Percentiles rank a stretch among this genome's conserved stretches.
Conservation (phyloP, 2,797 vertebrate genomes). For the Mallotus villosus region DNA sequence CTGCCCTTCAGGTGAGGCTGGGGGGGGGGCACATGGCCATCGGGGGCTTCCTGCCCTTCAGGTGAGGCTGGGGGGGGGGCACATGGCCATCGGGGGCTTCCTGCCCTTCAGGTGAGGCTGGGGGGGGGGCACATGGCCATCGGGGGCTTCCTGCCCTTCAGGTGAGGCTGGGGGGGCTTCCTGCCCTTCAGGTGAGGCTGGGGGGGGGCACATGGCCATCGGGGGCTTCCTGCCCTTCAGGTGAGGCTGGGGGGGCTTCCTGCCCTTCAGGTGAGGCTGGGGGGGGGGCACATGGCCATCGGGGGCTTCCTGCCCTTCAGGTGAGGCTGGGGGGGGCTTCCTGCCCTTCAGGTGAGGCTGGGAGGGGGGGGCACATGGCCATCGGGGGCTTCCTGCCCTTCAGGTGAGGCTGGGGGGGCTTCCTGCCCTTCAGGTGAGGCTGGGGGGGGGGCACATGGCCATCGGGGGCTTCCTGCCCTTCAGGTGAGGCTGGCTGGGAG, state of each 20-base stretch:
- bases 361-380: slow-evolving; percentile 85
- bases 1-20: slow-evolving; percentile 88
- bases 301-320: slow-evolving; percentile 96
- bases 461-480: slow-evolving; percentile 93
- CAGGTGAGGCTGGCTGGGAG: slow-evolving; percentile 47
- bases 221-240: slow-evolving; percentile 96
- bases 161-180: slow-evolving; percentile 85
- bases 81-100: slow-evolving; percentile 94
- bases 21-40: slow-evolving; percentile 88
- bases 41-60: slow-evolving; percentile 94
- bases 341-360: slow-evolving; percentile 88
- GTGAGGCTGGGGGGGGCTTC: slow-evolving; percentile 83
- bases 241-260: slow-evolving; percentile 84
- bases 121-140: slow-evolving; percentile 88
- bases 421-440: slow-evolving; percentile 91
- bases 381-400: slow-evolving; percentile 95
- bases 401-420: slow-evolving; percentile 85
- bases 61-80: slow-evolving; percentile 74
- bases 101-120: slow-evolving; percentile 88
- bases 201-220: slow-evolving; percentile 87
- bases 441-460: slow-evolving; percentile 80
- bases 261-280: slow-evolving; percentile 87
- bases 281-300: slow-evolving; percentile 88
- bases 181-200: slow-evolving; percentile 88
- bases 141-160: slow-evolving; percentile 94